Percentiles rank a stretch among this genome's conserved stretches.
Evolutionary conservation across 2,888 invertebrate genomes (phyloP).

Genomic region (Heliconius aoede): DNA sequence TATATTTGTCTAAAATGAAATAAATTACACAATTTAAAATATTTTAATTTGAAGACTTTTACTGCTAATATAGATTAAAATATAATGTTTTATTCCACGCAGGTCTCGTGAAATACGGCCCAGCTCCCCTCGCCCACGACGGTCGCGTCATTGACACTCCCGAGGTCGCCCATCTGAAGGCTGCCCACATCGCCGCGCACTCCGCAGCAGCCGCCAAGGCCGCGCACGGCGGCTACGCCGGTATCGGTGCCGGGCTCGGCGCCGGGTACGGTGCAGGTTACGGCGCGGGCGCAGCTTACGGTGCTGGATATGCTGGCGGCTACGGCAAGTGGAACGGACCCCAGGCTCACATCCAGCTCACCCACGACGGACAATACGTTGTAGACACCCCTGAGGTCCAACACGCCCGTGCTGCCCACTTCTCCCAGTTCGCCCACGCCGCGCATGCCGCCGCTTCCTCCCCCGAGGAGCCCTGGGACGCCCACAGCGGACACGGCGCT

Average conservation of each 20-base stretch:
- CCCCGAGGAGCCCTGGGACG: conserved; percentile 77
- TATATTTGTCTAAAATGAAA: not conserved
- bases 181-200: conserved; percentile 81
- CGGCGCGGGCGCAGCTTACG: conserved; percentile 62
- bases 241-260: conserved; percentile 56
- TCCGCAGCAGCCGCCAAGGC: conserved; percentile 66
- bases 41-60: not conserved
- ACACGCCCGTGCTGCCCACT: conserved; percentile 76
- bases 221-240: conserved; percentile 56
- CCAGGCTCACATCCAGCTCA: conserved; percentile 78
- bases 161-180: conserved; percentile 84
- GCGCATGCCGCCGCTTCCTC: conserved; percentile 77
- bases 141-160: conserved; percentile 81
- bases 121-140: conserved; percentile 79
- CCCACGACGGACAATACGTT: conserved; percentile 80
- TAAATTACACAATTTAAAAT: not conserved
- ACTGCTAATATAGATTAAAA: no score
- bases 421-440: conserved; percentile 73
- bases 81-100: conserved; percentile 30
- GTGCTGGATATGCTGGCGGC: conserved; percentile 60
- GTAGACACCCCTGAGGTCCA: conserved; percentile 80
- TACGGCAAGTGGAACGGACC: conserved; percentile 80
- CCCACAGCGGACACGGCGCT: conserved; percentile 60
- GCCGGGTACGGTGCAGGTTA: conserved; percentile 58
- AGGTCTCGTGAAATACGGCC: conserved; percentile 80